These are phyloP conservation scores for Amblyopsis rosae DNA, from an alignment of 2,113 vertebrate species.

Conservation along the genomic window DNA sequence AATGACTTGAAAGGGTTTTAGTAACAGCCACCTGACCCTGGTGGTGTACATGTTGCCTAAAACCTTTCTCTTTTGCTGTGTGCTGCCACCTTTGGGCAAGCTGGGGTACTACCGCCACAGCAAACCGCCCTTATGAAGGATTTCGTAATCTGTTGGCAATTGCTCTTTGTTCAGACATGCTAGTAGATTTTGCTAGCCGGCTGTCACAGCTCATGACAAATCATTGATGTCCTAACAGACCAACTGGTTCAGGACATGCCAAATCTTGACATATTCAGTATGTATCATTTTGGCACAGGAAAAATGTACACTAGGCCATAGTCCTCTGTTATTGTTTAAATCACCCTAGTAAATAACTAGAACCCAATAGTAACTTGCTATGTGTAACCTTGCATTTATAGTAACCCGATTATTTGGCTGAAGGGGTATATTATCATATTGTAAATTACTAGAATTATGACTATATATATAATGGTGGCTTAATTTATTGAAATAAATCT, in stretches of 20 bases:
- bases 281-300: slow-evolving; percentile 6
- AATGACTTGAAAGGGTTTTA: slow-evolving; percentile 31
- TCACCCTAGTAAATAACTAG: slow-evolving; percentile 20
- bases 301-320: slow-evolving; percentile 27
- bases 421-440: slow-evolving; percentile 71
- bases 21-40: slow-evolving; percentile 53
- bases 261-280: slow-evolving; percentile 25
- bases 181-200: slow-evolving; percentile 46
- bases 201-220: slow-evolving; percentile 20
- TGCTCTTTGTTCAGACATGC: slow-evolving; percentile 40
- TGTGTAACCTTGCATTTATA: slow-evolving; percentile 57
- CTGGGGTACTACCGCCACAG: slow-evolving; percentile 63
- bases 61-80: slow-evolving; percentile 48
- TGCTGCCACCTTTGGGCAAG: slow-evolving; percentile 61
- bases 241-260: slow-evolving; percentile 25
- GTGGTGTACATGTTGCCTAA: slow-evolving; percentile 58
- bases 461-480: slow-evolving; percentile 74
- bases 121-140: slow-evolving; percentile 44
- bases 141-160: slow-evolving; percentile 52
- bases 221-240: slow-evolving; percentile 35
- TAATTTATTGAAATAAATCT: slow-evolving; percentile 83
- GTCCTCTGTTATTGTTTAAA: slow-evolving; percentile 21
- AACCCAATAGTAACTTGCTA: slow-evolving; percentile 42
- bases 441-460: slow-evolving; percentile 69
- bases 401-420: slow-evolving; percentile 56